Evolutionary conservation across 2,797 vertebrate species (phyloP).

Genomic region (Hydrophis major): DNA sequence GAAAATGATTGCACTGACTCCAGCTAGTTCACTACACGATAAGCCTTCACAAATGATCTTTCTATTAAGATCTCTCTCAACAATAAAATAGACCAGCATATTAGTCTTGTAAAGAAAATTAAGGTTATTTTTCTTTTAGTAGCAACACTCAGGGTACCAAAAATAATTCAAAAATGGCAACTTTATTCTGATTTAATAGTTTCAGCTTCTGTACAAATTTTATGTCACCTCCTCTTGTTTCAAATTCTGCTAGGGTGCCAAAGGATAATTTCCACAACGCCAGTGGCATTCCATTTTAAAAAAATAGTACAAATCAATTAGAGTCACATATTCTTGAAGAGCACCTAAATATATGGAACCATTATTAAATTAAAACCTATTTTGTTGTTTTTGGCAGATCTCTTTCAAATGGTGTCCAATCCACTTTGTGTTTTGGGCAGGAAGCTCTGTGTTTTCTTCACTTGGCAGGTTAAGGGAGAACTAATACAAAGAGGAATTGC

Average conservation of each 20-base stretch:
- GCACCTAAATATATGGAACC: conserved; percentile 54
- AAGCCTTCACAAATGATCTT: conserved; percentile 49
- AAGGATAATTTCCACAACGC: conserved; percentile 40
- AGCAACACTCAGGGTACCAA: conserved; percentile 16
- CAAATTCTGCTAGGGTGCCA: conserved; percentile 38
- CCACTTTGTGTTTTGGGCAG: conserved; percentile 53
- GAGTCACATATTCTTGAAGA: conserved; percentile 53
- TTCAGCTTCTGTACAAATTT: conserved; percentile 45
- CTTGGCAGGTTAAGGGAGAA: conserved; percentile 52
- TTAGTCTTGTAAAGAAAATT: conserved; percentile 28
- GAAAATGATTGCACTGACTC: conserved; percentile 52
- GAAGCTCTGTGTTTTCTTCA: conserved; percentile 51
- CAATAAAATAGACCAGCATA: conserved; percentile 39
- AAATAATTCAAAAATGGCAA: conserved; percentile 19
- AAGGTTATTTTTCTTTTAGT: conserved; percentile 47
- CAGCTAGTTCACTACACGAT: conserved; percentile 31
- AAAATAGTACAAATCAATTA: conserved; percentile 52
- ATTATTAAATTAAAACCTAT: conserved; percentile 54
- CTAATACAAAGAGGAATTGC: conserved; percentile 47
- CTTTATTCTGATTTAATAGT: conserved; percentile 21
- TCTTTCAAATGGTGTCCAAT: conserved; percentile 51
- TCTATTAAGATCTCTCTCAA: conserved; percentile 37
- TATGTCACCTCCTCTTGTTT: conserved; percentile 22
- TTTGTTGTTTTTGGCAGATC: conserved; percentile 56
- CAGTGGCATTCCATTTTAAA: conserved; percentile 36